Evolutionary conservation across 2,888 invertebrate species (phyloP).

Genomic region (Odontothrips loti): DNA sequence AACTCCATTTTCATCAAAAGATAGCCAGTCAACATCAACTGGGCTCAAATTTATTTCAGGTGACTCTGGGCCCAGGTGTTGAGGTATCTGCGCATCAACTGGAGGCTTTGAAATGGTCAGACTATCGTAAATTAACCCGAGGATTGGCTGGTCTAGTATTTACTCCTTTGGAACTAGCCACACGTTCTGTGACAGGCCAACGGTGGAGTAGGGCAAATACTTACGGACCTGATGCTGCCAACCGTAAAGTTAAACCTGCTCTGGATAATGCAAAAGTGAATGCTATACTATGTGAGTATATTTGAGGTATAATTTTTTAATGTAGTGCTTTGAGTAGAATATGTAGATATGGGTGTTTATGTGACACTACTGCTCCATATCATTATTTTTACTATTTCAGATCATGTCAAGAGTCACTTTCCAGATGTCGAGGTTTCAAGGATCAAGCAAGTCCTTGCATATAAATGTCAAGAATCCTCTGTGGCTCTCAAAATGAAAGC

Average conservation of each 20-base stretch:
- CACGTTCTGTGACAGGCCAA: slow-evolving; percentile 71
- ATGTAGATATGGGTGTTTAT: background rate
- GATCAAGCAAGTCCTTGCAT: slow-evolving; percentile 71
- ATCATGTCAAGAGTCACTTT: slow-evolving; percentile 68
- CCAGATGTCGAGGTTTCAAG: slow-evolving; percentile 69
- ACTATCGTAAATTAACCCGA: slow-evolving; percentile 67
- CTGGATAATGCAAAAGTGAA: slow-evolving; percentile 67
- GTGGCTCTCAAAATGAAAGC: slow-evolving; percentile 70
- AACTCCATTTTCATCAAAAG: no score
- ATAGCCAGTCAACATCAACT: background rate
- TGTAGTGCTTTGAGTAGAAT: background rate
- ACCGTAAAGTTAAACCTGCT: slow-evolving; percentile 68
- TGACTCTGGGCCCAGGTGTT: slow-evolving; percentile 68
- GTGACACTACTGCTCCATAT: background rate
- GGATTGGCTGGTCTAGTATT: slow-evolving; percentile 70
- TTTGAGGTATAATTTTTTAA: background rate
- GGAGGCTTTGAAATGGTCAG: slow-evolving; percentile 68
- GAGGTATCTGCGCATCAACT: slow-evolving; percentile 67
- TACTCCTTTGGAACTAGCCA: slow-evolving; percentile 68
- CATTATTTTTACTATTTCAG: slow-evolving; percentile 45
- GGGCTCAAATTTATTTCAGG: slow-evolving; percentile 47
- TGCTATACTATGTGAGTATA: slow-evolving; percentile 62
- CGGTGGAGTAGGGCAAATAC: slow-evolving; percentile 66
- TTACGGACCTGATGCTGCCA: slow-evolving; percentile 53
- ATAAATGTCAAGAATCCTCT: slow-evolving; percentile 74